Evolutionary conservation across 64 coral and sea anemone genomes (phyloP).

Genomic region (Montipora foliosa): DNA sequence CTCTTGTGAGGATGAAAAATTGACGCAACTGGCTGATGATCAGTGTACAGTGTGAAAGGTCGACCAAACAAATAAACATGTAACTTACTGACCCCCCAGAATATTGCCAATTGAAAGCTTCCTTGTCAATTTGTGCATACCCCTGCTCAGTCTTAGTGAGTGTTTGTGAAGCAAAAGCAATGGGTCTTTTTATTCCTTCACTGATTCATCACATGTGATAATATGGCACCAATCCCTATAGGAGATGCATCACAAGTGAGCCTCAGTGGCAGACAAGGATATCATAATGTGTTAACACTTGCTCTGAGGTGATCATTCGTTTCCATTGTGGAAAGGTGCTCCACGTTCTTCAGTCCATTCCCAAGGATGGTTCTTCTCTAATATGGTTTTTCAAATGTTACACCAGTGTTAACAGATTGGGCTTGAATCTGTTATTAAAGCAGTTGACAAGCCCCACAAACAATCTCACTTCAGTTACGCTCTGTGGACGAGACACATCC

Average conservation of each 20-base stretch:
- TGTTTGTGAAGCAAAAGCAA: constrained; percentile 69
- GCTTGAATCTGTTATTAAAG: no score
- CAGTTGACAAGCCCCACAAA: no score
- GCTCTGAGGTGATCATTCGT: no score
- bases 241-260: constrained; percentile 6
- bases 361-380: no score
- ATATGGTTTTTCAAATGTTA: no score
- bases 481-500: no score
- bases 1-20: constrained; percentile 70
- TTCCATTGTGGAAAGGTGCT: no score
- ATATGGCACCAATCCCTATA: background rate
- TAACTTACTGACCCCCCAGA: constrained; percentile 65
- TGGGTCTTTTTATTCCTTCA: constrained; percentile 60
- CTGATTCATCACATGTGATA: constrained; percentile 37
- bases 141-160: constrained; percentile 5
- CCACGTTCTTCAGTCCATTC: no score
- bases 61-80: constrained; percentile 64
- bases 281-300: constrained; percentile 4
- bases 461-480: no score
- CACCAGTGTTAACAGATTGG: no score
- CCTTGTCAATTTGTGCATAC: constrained; percentile 57
- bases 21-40: constrained; percentile 60
- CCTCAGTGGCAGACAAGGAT: constrained; percentile 3
- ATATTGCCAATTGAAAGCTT: constrained; percentile 26
- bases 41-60: constrained; percentile 68